Percentiles rank a stretch among this genome's conserved stretches.
Conservation (phyloP, 53 echinoderm and acorn worm genomes). For the Astropecten irregularis region DNA sequence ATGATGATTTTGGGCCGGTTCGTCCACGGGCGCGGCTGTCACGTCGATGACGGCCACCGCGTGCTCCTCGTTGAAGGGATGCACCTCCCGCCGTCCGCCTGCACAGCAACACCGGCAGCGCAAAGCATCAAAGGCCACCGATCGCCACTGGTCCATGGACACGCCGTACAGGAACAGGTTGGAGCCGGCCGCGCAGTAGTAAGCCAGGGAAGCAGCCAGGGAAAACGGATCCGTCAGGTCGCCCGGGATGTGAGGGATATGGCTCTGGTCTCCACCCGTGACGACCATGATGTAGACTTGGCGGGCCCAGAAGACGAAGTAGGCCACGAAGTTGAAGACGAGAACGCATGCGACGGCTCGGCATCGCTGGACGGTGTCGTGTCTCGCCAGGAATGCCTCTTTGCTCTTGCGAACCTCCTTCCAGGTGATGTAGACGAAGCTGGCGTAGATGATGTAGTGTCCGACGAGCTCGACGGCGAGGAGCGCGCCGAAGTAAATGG, state of each 20-base stretch:
- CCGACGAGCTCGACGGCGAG: conserved; percentile 54
- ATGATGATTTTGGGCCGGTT: no score
- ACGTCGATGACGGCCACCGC: conserved; percentile 46
- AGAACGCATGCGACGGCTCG: conserved; percentile 24
- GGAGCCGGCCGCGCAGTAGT: conserved; percentile 68
- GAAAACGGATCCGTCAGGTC: conserved; percentile 48
- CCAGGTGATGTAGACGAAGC: conserved; percentile 37
- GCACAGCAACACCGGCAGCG: conserved; percentile 23
- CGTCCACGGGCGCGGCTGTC: conserved; percentile 18
- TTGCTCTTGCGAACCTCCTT: background rate
- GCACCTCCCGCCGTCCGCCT: background rate
- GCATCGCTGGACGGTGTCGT: conserved; percentile 51
- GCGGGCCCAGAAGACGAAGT: conserved; percentile 63
- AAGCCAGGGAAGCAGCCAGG: conserved; percentile 48
- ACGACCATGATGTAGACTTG: conserved; percentile 35
- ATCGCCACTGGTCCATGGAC: conserved; percentile 61
- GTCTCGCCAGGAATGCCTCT: background rate
- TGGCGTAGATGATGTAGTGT: conserved; percentile 47
- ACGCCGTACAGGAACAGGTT: conserved; percentile 57
- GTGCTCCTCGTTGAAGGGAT: background rate
- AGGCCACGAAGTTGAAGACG: conserved; percentile 21
- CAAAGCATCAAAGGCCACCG: conserved; percentile 23
- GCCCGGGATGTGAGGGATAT: conserved; percentile 66
- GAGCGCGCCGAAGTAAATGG: conserved; percentile 65
- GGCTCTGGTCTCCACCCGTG: conserved; percentile 8